Percentiles rank a stretch among this genome's conserved stretches.
Conservation (phyloP, 2,888 invertebrate genomes). For the Campopleginae sp. region DNA sequence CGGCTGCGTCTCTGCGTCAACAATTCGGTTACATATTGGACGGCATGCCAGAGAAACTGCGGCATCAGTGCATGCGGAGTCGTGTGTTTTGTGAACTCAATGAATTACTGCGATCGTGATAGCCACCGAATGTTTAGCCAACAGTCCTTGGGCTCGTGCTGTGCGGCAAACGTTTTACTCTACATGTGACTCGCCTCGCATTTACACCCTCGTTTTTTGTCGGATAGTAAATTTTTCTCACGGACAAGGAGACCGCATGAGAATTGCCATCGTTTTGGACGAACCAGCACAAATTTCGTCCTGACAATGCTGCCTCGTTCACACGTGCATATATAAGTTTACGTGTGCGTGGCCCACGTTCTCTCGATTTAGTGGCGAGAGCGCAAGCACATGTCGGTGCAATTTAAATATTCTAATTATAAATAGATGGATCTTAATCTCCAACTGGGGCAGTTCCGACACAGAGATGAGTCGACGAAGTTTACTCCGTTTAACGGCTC, state of each 20-base stretch:
- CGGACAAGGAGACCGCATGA: constrained; percentile 20
- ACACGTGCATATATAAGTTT: not conserved
- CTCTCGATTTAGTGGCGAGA: constrained; percentile 44
- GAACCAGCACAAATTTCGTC: constrained; percentile 43
- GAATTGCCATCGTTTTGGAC: constrained; percentile 55
- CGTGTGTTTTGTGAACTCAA: constrained; percentile 70
- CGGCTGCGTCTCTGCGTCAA: too few relatives aligned
- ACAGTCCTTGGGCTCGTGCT: constrained; percentile 73
- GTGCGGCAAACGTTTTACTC: constrained; percentile 47
- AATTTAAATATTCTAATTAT: constrained; percentile 83
- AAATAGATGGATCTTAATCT: constrained; percentile 71
- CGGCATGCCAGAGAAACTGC: constrained; percentile 31
- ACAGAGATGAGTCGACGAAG: constrained; percentile 70
- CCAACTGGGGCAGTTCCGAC: constrained; percentile 56
- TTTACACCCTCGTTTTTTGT: constrained; percentile 17
- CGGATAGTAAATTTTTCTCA: constrained; percentile 36
- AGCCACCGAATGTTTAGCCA: constrained; percentile 81
- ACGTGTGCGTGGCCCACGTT: not conserved
- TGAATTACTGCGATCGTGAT: constrained; percentile 82
- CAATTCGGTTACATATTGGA: constrained; percentile 54
- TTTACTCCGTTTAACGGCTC: constrained; percentile 73
- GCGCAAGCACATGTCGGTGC: constrained; percentile 77
- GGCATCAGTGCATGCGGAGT: constrained; percentile 64
- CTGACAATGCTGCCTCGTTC: constrained; percentile 29
- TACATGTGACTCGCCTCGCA: constrained; percentile 23